Conservation (phyloP, 2,113 vertebrate species). For the Corydoras sp. region DNA sequence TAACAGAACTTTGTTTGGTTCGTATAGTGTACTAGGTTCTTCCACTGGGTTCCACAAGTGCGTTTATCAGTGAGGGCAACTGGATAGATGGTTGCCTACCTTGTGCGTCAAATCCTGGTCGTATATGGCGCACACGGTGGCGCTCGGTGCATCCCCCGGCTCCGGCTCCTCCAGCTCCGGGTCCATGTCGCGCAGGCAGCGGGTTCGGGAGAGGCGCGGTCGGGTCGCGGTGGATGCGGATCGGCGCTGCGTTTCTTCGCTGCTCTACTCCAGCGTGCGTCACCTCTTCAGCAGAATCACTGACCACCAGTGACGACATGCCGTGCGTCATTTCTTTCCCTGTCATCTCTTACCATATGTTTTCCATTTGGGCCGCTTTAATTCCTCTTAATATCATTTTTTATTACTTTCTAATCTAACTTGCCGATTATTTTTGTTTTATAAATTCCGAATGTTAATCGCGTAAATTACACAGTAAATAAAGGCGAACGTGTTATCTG, state of each 20-base stretch:
- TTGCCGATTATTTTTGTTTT: no score
- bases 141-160: conserved; percentile 12
- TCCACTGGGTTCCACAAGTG: no score
- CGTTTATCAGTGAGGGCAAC: background rate
- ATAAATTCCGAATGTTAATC: no score
- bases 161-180: background rate
- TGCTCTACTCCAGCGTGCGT: background rate
- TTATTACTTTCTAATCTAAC: no score
- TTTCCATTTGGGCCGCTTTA: background rate
- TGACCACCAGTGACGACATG: background rate
- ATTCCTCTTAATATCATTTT: background rate
- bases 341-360: background rate
- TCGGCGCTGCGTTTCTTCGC: background rate
- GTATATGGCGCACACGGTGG: conserved; percentile 25
- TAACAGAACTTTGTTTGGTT: no score
- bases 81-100: conserved; percentile 18
- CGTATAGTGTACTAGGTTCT: no score
- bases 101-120: conserved; percentile 42
- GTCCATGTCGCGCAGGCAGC: background rate
- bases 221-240: background rate
- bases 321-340: background rate
- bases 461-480: no score
- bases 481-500: no score
- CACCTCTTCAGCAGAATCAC: background rate
- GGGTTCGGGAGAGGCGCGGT: background rate